A percentile compares a stretch with the other conserved stretches of the same genome.
These are phyloP conservation scores for Lasiurus borealis DNA, from an alignment of 2,113 vertebrate species.

Conservation along the genomic window DNA sequence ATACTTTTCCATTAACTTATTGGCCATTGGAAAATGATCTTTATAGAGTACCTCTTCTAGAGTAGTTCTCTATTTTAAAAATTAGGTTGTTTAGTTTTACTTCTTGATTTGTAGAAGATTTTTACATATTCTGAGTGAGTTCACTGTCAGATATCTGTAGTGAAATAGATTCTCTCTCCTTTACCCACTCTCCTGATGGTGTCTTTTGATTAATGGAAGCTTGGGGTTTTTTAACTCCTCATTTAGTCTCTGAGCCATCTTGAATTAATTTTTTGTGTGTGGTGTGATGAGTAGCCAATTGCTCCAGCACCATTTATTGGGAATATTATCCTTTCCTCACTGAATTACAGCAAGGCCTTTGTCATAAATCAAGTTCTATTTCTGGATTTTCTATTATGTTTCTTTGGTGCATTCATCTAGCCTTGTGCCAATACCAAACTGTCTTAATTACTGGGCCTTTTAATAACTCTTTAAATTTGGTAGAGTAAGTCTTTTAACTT, in stretches of 20 bases:
- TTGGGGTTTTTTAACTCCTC: not conserved
- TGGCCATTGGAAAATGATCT: conserved; percentile 32
- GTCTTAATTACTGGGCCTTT: conserved; percentile 71
- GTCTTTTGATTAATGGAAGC: conserved; percentile 48
- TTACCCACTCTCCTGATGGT: not conserved
- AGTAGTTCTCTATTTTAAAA: conserved; percentile 56
- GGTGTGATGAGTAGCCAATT: conserved; percentile 65
- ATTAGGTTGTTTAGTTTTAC: not conserved
- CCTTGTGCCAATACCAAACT: conserved; percentile 62
- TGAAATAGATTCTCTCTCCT: conserved; percentile 32
- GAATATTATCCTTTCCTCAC: conserved; percentile 69
- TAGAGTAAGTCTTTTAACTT: conserved; percentile 50
- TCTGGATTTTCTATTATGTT: conserved; percentile 74
- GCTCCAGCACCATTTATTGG: conserved; percentile 67
- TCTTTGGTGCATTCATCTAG: conserved; percentile 61
- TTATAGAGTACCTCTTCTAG: not conserved
- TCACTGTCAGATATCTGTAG: not conserved
- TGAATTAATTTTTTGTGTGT: conserved; percentile 66
- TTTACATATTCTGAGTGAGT: not conserved
- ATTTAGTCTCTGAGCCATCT: conserved; percentile 52
- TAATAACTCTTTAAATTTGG: conserved; percentile 66
- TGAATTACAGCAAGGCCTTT: conserved; percentile 61
- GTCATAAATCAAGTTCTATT: conserved; percentile 73
- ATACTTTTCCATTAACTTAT: not conserved
- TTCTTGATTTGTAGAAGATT: not conserved